Evolutionary conservation across 2,113 vertebrate genomes (phyloP).

Genomic region (Eira barbara): DNA sequence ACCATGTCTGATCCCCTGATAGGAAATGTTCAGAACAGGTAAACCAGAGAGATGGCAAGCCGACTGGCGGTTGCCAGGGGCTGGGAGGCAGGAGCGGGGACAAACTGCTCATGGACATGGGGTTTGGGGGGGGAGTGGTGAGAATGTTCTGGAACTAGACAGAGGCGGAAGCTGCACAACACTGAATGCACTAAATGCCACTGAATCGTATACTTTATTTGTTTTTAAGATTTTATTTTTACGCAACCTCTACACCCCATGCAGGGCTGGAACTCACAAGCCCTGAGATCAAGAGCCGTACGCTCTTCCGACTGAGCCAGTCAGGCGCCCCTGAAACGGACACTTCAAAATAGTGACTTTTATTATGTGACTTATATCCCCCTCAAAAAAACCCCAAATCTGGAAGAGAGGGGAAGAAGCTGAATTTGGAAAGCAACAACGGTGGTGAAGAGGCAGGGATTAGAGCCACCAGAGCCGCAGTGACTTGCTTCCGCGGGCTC

Average conservation of each 20-base stretch:
- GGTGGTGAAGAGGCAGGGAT: not conserved
- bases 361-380: not conserved
- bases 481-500: not conserved
- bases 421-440: not conserved
- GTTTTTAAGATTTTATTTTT: not conserved
- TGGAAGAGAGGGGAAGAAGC: not conserved
- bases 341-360: not conserved
- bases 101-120: not conserved
- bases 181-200: not conserved
- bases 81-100: not conserved
- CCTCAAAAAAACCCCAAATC: not conserved
- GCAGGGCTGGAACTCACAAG: not conserved
- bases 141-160: not conserved
- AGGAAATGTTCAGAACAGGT: not conserved
- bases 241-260: not conserved
- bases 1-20: not conserved
- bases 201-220: not conserved
- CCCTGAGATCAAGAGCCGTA: not conserved
- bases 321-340: not conserved
- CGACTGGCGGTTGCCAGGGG: not conserved
- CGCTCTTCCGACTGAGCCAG: not conserved
- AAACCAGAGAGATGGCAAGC: not conserved
- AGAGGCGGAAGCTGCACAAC: not conserved
- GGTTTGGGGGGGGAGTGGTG: not conserved
- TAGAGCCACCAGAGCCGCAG: not conserved